A percentile compares a stretch with the other conserved stretches of the same genome.
These are phyloP conservation scores for Eudorcas thomsonii DNA, from an alignment of 2,113 vertebrate species.

Conservation along the genomic window DNA sequence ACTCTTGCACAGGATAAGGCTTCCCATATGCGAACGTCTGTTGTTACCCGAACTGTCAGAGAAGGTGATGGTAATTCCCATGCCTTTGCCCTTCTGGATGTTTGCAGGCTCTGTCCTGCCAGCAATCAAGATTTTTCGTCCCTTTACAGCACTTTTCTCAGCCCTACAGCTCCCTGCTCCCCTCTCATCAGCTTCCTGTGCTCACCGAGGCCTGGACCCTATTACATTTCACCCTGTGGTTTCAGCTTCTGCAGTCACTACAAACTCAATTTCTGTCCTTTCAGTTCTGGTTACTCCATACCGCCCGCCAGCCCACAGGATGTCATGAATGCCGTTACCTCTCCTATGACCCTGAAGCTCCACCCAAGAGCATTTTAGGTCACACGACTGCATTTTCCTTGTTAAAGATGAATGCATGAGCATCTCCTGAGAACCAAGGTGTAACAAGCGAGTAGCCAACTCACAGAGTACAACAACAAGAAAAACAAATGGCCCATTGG, in stretches of 20 bases:
- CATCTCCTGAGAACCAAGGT: background rate
- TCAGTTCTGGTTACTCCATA: conserved; percentile 30
- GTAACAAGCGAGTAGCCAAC: background rate
- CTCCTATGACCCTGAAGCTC: background rate
- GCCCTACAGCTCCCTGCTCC: background rate
- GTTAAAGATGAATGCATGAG: background rate
- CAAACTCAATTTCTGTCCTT: conserved; percentile 58
- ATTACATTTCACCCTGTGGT: conserved; percentile 57
- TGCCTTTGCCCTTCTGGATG: background rate
- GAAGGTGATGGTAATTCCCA: background rate
- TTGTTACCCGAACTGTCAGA: background rate
- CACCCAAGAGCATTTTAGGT: background rate
- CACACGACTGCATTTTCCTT: background rate
- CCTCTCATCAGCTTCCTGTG: conserved; percentile 28
- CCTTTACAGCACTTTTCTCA: background rate
- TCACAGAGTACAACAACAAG: background rate
- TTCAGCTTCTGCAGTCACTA: conserved; percentile 60
- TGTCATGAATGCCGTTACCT: background rate
- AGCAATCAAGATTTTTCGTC: conserved; percentile 26
- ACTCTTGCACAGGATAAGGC: background rate
- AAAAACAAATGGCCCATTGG: background rate
- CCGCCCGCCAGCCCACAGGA: background rate
- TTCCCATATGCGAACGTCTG: background rate
- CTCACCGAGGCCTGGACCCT: background rate
- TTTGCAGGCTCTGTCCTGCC: background rate